Evolutionary conservation across 2,888 invertebrate genomes (phyloP), one percentile per base, ranked within the genome.

Genomic region (Galerucella calmariensis): DNA sequence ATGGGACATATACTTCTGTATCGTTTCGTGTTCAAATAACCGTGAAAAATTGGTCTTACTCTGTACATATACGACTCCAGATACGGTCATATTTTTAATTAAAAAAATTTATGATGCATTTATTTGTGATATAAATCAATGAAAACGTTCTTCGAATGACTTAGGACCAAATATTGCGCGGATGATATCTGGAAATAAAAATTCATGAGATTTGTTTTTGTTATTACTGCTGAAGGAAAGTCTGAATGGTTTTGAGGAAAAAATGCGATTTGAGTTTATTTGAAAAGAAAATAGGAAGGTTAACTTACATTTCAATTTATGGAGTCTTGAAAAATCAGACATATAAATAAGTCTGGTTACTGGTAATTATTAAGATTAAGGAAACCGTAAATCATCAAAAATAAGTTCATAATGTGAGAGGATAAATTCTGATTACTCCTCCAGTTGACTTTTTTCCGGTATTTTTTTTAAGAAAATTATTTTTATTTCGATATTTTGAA

Each of bases 41-140:
- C 77, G 75, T 80, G 80, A 79, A 80, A 78, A 80, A 80, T 80
- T 77, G 80, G 76, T 76, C 74, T 75, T 75, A 73, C 75, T 76
- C 69, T 77, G 72, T 76, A 79, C 79, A 67, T 75, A 77, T 78
- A 77, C 73, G 77, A 72, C 75, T 76, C 69, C 67, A 78, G 77
- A 78, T 81, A 79, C 79, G 79, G 80, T 78, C 75, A 76, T 79
- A 79, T 80, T 81, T 77, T 79, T 81, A 81, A 81, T 81, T 80
- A 78, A 78, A 72, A 67, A 72, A 78, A 80, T 81, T 81, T 81
- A 81, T 81, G 76, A 73, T 59, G 74, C 77, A 72, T 80, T 79
- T 79, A 75, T 76, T 72, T 74, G 56, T 61, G 74, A 73, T 75
- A 77, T 80, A 80, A 79, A 80, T 81, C 79, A 80, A 79, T 75